These are phyloP conservation scores for Atractosteus spatula DNA, from an alignment of 2,113 vertebrate species.

Conservation along the genomic window DNA sequence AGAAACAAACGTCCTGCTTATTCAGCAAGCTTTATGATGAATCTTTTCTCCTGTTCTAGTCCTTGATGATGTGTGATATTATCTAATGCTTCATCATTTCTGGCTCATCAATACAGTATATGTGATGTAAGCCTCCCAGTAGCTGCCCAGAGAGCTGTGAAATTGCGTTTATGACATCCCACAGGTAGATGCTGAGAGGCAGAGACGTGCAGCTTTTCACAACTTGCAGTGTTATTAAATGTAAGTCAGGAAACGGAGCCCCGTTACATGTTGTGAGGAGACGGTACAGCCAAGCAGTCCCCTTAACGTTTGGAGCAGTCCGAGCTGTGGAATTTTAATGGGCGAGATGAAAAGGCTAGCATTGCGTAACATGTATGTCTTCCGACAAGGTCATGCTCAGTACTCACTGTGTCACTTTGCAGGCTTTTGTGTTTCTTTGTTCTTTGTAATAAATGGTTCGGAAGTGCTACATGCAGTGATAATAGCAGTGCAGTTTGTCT, in stretches of 20 bases:
- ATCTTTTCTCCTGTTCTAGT: too few species aligned
- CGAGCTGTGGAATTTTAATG: too few species aligned
- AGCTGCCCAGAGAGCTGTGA: neutral
- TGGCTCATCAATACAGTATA: too few species aligned
- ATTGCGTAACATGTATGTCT: neutral
- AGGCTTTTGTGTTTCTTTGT: neutral
- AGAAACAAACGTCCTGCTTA: too few species aligned
- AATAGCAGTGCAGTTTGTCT: neutral
- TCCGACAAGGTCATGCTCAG: neutral
- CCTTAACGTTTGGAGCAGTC: neutral
- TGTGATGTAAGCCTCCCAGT: neutral
- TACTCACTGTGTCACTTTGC: neutral
- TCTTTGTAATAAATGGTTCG: neutral
- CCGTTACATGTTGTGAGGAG: too few species aligned
- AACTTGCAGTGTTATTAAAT: too few species aligned
- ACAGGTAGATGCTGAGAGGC: neutral
- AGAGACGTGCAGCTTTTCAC: neutral
- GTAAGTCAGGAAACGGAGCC: too few species aligned
- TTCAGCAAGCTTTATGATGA: too few species aligned
- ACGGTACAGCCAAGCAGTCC: neutral
- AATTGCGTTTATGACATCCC: neutral
- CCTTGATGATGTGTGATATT: too few species aligned
- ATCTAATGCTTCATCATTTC: too few species aligned
- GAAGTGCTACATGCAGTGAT: neutral
- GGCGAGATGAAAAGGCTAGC: too few species aligned